These are phyloP conservation scores for Pasiphila rectangulata DNA, from an alignment of 2,888 invertebrate genomes.

Conservation along the genomic window DNA sequence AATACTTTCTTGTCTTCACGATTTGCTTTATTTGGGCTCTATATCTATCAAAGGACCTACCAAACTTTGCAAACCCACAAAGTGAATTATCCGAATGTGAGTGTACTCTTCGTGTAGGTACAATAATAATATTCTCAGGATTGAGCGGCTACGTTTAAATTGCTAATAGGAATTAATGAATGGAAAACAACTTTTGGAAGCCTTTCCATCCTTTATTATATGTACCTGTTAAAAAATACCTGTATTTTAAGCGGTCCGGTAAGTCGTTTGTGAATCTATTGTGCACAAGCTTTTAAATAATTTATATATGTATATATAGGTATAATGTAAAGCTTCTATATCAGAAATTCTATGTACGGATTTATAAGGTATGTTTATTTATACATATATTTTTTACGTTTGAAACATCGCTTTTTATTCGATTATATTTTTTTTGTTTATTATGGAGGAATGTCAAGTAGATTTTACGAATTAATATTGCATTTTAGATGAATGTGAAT, in stretches of 20 bases:
- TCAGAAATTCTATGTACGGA: background rate
- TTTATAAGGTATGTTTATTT: background rate
- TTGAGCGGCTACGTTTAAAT: too few relatives aligned
- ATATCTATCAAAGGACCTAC: too few relatives aligned
- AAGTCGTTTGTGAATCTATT: background rate
- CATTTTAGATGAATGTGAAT: constrained; percentile 60
- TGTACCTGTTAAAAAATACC: too few relatives aligned
- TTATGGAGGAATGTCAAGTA: constrained; percentile 4
- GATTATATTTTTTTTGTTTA: constrained; percentile 4
- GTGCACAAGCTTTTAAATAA: background rate
- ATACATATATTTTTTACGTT: constrained; percentile 3
- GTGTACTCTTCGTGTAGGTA: too few relatives aligned
- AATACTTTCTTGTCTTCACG: too few relatives aligned
- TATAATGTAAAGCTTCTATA: background rate
- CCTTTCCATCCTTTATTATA: too few relatives aligned
- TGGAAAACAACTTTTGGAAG: too few relatives aligned
- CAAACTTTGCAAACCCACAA: too few relatives aligned
- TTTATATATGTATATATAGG: background rate
- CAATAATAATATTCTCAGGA: too few relatives aligned
- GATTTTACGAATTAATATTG: constrained; percentile 16
- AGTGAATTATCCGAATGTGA: too few relatives aligned
- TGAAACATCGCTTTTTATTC: constrained; percentile 15
- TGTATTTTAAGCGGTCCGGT: background rate
- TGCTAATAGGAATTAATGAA: too few relatives aligned
- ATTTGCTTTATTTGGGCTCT: too few relatives aligned